phyloP scores from a whole-genome alignment of 2,888 invertebrate genomes.

The Ischnus inquisitorius region DNA sequence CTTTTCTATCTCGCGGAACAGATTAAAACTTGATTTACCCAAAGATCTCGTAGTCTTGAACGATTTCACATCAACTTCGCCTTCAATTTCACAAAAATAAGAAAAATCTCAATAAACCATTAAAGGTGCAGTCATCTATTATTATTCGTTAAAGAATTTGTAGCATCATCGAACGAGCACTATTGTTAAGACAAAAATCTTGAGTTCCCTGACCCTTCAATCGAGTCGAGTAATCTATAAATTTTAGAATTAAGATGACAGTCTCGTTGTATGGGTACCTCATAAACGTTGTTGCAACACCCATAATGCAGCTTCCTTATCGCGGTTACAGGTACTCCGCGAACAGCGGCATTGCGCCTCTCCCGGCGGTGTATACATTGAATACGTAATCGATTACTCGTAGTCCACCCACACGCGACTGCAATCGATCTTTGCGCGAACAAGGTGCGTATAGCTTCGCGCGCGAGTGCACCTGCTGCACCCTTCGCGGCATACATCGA shows the following conservation, averaged over 20 bases:
- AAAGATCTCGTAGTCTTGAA: background rate
- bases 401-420: slow-evolving; percentile 68
- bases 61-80: background rate
- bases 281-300: slow-evolving; percentile 52
- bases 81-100: no score
- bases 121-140: no score
- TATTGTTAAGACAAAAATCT: background rate
- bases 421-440: slow-evolving; percentile 68
- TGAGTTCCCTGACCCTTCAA: no score
- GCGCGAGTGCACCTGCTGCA: slow-evolving; percentile 62
- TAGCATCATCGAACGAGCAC: no score
- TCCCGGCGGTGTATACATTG: slow-evolving; percentile 51
- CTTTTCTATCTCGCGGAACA: background rate
- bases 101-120: no score
- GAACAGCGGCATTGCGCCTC: slow-evolving; percentile 49
- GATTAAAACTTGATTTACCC: background rate
- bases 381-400: slow-evolving; percentile 69
- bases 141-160: no score
- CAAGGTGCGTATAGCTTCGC: slow-evolving; percentile 62
- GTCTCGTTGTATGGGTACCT: background rate
- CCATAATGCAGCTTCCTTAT: slow-evolving; percentile 58
- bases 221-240: slow-evolving; percentile 3
- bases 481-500: slow-evolving; percentile 41
- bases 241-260: slow-evolving; percentile 2
- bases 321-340: slow-evolving; percentile 47